Evolutionary conservation across 2,888 invertebrate genomes (phyloP), one percentile per base, ranked within the genome.

Genomic region (Sisyra terminalis): DNA sequence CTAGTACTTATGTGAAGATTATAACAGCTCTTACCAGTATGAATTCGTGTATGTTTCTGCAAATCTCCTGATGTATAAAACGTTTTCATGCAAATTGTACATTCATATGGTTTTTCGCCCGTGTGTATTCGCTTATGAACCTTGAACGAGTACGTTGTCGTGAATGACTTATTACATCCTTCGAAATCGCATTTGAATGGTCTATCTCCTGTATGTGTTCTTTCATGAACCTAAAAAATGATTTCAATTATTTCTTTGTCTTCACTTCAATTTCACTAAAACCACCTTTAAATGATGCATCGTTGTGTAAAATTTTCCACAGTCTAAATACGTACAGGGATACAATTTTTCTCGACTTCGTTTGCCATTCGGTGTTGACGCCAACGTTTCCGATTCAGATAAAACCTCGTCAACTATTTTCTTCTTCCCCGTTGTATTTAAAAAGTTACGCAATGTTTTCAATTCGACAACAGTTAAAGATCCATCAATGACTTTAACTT

Each of bases 81-180:
- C 31, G 53, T 52, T 49, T 60, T 61, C 3, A 45, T 44, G 45
- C 63, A 62, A 7, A 50, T 40, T 3, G 41, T 45, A 47, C 62
- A 63, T 31, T 49, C 50, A 44, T 59, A 63, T 1, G 63, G 63
- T 45, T 60, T 61, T 46, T 62, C 62, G 30, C 70, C 71, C 1
- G 68, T 64, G 57, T 74, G 75, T 13, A 59, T 60, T 6, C 69
- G 59, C 59, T 68, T 58, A 55, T 74, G 74, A 3, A 63, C 57
- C 47, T 60, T 61, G 46, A 72, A 48, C 1, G 59, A 58, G 50
- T 69, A 71, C 18, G 65, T 66, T 2, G 69, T 69, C 3, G 68
- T 60, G 52, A 70, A 70, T 32, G 61, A 61, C 52, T 69, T 70
- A 43, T 58, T 58, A 50, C 70, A 70, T 18, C 64, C 65, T 18